Conservation (phyloP, 1,140 invertebrate genomes). For the Drosophila truncata region DNA sequence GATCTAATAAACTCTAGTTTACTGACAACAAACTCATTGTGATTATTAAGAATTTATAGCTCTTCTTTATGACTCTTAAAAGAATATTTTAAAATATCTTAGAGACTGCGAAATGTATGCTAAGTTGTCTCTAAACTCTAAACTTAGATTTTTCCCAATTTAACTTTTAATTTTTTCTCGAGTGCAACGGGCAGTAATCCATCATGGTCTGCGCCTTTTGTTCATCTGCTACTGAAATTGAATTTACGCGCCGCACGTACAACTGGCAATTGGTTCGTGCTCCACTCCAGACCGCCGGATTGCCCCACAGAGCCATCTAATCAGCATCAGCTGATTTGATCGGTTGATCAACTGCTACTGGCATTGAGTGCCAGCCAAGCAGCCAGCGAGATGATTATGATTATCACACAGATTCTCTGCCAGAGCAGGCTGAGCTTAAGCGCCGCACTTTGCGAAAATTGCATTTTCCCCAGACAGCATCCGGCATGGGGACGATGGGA, state of each 20-base stretch:
- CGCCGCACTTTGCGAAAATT: constrained; percentile 56
- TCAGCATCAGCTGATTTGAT: constrained; percentile 56
- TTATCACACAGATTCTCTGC: constrained; percentile 29
- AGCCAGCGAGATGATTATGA: constrained; percentile 50
- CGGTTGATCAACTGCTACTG: constrained; percentile 63
- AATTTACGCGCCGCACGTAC: constrained; percentile 83
- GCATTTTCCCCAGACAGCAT: constrained; percentile 64
- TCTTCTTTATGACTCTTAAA: background rate
- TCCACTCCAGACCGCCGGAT: constrained; percentile 50
- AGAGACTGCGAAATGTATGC: rapidly evolving
- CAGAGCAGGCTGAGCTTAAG: constrained; percentile 40
- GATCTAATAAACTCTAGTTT: background rate
- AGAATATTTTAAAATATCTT: background rate
- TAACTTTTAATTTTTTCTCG: background rate
- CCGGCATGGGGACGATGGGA: constrained; percentile 25
- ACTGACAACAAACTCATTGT: background rate
- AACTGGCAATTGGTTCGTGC: constrained; percentile 66
- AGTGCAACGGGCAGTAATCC: constrained; percentile 33
- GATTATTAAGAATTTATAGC: too few relatives aligned
- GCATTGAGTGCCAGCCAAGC: constrained; percentile 48
- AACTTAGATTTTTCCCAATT: too few relatives aligned
- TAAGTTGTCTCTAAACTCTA: too few relatives aligned
- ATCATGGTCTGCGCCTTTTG: constrained; percentile 49
- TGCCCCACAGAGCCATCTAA: constrained; percentile 58
- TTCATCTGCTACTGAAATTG: constrained; percentile 80